Conservation (phyloP, 2,888 invertebrate species). For the Petrophora chlorosata region DNA sequence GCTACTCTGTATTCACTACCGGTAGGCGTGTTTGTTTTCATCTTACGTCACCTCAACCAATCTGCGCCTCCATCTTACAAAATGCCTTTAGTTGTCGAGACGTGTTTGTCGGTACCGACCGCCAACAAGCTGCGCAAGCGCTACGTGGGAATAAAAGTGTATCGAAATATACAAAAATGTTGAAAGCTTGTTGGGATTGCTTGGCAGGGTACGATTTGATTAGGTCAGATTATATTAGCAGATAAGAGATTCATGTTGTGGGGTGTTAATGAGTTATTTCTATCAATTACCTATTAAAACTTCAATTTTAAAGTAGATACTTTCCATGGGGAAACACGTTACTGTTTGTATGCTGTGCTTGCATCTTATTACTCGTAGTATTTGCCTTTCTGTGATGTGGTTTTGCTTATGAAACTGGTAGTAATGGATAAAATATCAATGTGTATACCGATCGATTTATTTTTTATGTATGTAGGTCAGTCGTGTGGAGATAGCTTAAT, state of each 20-base stretch:
- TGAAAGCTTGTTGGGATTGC: slow-evolving; percentile 77
- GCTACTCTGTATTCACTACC: background rate
- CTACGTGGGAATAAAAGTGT: slow-evolving; percentile 45
- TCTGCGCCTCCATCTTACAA: slow-evolving; percentile 48
- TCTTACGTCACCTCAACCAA: slow-evolving; percentile 67
- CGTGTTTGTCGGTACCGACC: slow-evolving; percentile 45
- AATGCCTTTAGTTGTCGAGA: slow-evolving; percentile 45
- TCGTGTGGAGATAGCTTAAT: too few species aligned
- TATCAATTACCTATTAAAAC: background rate
- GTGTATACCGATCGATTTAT: too few species aligned
- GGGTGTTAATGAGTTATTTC: slow-evolving; percentile 3
- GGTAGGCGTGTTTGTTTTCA: slow-evolving; percentile 67
- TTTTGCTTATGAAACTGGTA: too few species aligned
- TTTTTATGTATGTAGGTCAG: too few species aligned
- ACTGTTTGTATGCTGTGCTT: too few species aligned
- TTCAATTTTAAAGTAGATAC: background rate
- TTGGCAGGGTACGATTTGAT: slow-evolving; percentile 65
- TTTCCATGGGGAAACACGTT: slow-evolving; percentile 15
- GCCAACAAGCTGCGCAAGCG: slow-evolving; percentile 33
- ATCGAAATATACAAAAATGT: slow-evolving; percentile 57
- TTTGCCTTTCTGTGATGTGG: too few species aligned
- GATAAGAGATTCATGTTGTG: slow-evolving; percentile 1
- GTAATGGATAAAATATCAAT: too few species aligned
- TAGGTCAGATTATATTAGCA: slow-evolving; percentile 33
- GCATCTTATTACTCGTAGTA: too few species aligned